Percentiles rank a stretch among this genome's conserved stretches.
Evolutionary conservation across 2,888 invertebrate species (phyloP).

Genomic region (Maniola hyperantus): DNA sequence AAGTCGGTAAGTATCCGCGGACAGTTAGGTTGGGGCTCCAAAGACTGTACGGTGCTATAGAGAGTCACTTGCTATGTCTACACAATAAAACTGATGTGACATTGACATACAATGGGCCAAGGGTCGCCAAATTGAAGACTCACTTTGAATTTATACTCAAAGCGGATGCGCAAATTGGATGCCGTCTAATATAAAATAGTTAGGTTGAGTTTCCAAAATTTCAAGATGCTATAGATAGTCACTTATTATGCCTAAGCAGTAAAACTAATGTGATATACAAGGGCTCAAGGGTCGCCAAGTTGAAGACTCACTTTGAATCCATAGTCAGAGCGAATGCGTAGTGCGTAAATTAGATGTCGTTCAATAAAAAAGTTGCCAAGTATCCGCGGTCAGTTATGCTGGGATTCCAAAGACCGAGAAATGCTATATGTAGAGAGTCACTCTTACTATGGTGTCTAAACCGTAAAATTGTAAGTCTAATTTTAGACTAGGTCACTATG

Average conservation of each 20-base stretch:
- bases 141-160: slow-evolving; percentile 60
- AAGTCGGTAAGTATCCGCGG: slow-evolving; percentile 34
- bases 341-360: no score
- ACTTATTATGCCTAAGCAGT: not conserved
- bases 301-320: not conserved
- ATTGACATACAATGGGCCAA: slow-evolving; percentile 58
- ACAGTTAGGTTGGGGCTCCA: not conserved
- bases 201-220: not conserved
- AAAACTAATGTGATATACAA: no score
- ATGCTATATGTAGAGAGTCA: no score
- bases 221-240: not conserved
- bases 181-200: slow-evolving; percentile 30
- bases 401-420: no score
- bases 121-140: slow-evolving; percentile 58
- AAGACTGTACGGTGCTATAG: not conserved
- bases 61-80: not conserved
- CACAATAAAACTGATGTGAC: slow-evolving; percentile 34
- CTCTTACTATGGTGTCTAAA: no score
- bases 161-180: slow-evolving; percentile 40
- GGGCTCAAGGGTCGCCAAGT: not conserved
- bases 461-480: no score
- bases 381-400: no score
- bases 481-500: no score
- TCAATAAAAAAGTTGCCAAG: no score
- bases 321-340: no score